Conservation (phyloP, 1,140 invertebrate genomes). For the Brachionus calyciflorus region DNA sequence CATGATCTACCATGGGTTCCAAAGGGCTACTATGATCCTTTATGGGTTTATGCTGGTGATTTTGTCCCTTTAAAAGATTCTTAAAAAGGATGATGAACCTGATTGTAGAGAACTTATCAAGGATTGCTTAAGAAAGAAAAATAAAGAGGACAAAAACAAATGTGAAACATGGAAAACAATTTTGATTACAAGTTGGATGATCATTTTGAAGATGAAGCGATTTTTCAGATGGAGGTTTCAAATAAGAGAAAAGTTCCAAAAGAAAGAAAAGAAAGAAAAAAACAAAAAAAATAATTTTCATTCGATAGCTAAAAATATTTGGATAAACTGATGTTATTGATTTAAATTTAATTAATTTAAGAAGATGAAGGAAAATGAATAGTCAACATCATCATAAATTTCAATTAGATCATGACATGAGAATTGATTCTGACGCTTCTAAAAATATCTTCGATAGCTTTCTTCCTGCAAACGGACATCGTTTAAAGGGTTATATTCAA, state of each 20-base stretch:
- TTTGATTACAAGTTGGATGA: too few species aligned
- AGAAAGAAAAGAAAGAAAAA: too few species aligned
- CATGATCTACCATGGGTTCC: not conserved
- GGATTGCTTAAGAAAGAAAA: not conserved
- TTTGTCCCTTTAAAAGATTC: not conserved
- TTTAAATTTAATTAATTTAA: too few species aligned
- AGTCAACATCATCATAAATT: not conserved
- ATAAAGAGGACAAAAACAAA: not conserved
- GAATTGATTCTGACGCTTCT: not conserved
- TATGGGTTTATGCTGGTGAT: not conserved
- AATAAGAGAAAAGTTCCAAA: too few species aligned
- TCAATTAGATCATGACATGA: not conserved
- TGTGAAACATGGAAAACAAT: not conserved
- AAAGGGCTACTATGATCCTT: slow-evolving; percentile 18
- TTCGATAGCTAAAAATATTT: too few species aligned
- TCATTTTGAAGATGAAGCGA: too few species aligned
- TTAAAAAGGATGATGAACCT: not conserved
- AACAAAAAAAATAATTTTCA: too few species aligned
- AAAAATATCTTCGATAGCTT: not conserved
- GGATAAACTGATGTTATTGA: too few species aligned
- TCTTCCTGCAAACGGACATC: not conserved
- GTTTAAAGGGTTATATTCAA: slow-evolving; percentile 21
- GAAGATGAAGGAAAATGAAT: not conserved
- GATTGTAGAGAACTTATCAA: not conserved
- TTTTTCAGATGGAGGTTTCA: too few species aligned